Percentiles rank a stretch among this genome's conserved stretches.
phyloP scores from a whole-genome alignment of 2,113 vertebrate species.

The Progne subis region DNA sequence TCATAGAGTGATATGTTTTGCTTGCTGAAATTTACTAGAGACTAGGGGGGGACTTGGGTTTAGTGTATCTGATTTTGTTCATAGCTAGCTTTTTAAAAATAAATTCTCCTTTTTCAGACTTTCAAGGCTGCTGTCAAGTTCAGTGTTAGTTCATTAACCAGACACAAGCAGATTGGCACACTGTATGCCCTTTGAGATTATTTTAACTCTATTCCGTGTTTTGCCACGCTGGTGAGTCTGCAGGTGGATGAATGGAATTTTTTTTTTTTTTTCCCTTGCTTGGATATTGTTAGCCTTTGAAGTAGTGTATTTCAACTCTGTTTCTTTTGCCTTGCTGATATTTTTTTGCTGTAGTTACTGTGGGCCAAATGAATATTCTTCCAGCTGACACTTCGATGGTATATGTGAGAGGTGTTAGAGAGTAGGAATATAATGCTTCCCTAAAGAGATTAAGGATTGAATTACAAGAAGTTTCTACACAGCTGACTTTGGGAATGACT shows the following conservation, averaged over 20 bases:
- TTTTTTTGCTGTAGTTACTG: background rate
- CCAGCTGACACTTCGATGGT: background rate
- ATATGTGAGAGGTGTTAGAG: background rate
- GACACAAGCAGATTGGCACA: background rate
- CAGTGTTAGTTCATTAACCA: background rate
- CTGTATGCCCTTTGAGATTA: background rate
- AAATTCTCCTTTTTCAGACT: background rate
- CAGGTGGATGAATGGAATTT: background rate
- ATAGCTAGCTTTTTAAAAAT: background rate
- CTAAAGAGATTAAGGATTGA: slow-evolving; percentile 36
- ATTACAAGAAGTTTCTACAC: slow-evolving; percentile 44
- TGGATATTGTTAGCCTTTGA: background rate
- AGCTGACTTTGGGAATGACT: slow-evolving; percentile 55
- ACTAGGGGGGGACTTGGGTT: background rate
- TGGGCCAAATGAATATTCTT: background rate
- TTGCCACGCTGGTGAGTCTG: background rate
- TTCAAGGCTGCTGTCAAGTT: background rate
- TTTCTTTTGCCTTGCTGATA: background rate
- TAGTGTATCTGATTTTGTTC: background rate
- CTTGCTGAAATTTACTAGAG: background rate
- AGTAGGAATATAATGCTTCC: slow-evolving; percentile 11
- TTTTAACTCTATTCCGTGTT: background rate
- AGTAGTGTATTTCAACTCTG: background rate
- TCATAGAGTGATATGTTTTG: background rate
- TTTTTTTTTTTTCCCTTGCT: background rate